Evolutionary conservation across 1,140 invertebrate species (phyloP).

Genomic region (Hormaphis cornu): DNA sequence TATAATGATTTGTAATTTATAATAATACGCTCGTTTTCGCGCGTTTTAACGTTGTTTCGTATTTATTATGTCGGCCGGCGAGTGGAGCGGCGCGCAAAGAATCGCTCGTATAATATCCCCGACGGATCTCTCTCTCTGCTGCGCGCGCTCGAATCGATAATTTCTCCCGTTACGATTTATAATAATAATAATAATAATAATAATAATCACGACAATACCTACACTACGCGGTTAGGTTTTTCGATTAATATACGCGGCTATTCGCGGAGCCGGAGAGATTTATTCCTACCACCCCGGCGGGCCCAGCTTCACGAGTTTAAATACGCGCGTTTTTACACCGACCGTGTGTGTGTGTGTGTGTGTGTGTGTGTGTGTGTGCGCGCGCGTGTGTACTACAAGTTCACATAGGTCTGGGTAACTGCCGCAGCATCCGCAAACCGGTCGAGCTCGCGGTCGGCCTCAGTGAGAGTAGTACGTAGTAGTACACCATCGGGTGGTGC

Average conservation of each 20-base stretch:
- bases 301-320: not conserved
- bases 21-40: too few species aligned
- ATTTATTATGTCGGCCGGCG: not conserved
- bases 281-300: constrained; percentile 7
- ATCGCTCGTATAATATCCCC: too few species aligned
- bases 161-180: constrained; percentile 22
- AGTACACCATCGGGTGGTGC: not conserved
- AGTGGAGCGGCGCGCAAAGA: not conserved
- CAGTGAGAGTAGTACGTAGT: not conserved
- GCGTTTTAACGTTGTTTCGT: not conserved
- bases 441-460: not conserved
- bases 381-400: too few species aligned
- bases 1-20: constrained; percentile 1
- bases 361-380: too few species aligned
- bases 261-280: not conserved
- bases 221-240: constrained; percentile 7
- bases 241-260: not conserved
- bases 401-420: not conserved
- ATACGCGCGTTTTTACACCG: too few species aligned
- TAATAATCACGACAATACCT: constrained; percentile 36
- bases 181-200: constrained; percentile 33
- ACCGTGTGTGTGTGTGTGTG: too few species aligned
- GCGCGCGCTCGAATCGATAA: not conserved
- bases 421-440: not conserved
- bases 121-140: not conserved